phyloP scores from a whole-genome alignment of 2,888 invertebrate species.

The Phytoseiulus persimilis region DNA sequence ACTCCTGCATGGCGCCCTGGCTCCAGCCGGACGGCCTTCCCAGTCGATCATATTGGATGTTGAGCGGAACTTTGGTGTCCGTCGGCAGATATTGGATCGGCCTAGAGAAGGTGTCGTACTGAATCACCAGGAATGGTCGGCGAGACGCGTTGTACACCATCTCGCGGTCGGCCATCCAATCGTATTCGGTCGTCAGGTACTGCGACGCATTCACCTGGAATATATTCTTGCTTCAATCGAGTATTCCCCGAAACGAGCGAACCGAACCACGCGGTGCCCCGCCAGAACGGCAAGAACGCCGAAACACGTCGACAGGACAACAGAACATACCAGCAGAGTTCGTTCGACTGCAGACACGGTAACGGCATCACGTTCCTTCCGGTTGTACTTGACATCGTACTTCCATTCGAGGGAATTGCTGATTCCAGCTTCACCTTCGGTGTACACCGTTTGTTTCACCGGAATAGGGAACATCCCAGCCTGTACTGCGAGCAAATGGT shows the following conservation, averaged over 20 bases:
- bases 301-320: neutral
- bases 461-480: conserved; percentile 46
- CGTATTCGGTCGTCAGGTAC: conserved; percentile 79
- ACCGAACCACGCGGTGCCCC: conserved; percentile 39
- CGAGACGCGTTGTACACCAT: conserved; percentile 55
- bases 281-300: neutral
- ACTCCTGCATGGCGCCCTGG: conserved; percentile 83
- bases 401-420: conserved; percentile 43
- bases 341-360: conserved; percentile 45
- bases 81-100: conserved; percentile 48
- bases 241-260: neutral
- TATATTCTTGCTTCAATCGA: neutral
- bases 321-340: conserved; percentile 42
- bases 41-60: conserved; percentile 81
- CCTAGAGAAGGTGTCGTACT: conserved; percentile 51
- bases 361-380: conserved; percentile 42
- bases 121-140: conserved; percentile 56
- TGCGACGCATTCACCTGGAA: conserved; percentile 75
- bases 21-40: conserved; percentile 80
- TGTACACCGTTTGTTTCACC: conserved; percentile 43
- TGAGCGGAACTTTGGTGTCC: conserved; percentile 77
- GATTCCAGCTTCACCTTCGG: conserved; percentile 42
- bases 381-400: conserved; percentile 45
- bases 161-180: conserved; percentile 53
- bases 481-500: conserved; percentile 45